A percentile compares a stretch with the other conserved stretches of the same genome.
Evolutionary conservation across 2,888 invertebrate genomes (phyloP).

Genomic region (Rhorus exstirpatorius): DNA sequence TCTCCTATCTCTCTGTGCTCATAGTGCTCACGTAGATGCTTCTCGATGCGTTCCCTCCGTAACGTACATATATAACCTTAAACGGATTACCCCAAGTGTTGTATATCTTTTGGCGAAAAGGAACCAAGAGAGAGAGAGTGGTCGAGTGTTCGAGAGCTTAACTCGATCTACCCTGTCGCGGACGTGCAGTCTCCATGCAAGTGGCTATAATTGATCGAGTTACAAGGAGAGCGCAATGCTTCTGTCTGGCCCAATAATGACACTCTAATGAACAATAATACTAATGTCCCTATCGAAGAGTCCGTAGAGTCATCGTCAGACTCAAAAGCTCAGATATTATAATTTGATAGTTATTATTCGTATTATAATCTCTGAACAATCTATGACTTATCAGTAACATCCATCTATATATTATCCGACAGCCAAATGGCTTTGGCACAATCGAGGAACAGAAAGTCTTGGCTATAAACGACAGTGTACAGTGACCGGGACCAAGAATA

Average conservation of each 20-base stretch:
- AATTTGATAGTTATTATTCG: background rate
- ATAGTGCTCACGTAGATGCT: slow-evolving; percentile 18
- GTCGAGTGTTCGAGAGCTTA: slow-evolving; percentile 68
- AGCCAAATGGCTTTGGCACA: slow-evolving; percentile 31
- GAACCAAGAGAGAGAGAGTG: slow-evolving; percentile 24
- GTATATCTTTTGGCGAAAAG: slow-evolving; percentile 70
- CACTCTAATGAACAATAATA: slow-evolving; percentile 43
- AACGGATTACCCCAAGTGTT: slow-evolving; percentile 49
- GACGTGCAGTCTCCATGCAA: slow-evolving; percentile 66
- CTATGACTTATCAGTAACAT: slow-evolving; percentile 27
- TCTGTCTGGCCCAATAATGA: slow-evolving; percentile 73
- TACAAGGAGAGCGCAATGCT: slow-evolving; percentile 65
- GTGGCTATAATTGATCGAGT: slow-evolving; percentile 78
- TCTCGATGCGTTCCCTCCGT: slow-evolving; percentile 18
- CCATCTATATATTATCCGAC: slow-evolving; percentile 23
- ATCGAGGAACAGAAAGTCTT: slow-evolving; percentile 18
- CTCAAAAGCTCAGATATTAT: background rate
- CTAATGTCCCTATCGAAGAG: too few species aligned
- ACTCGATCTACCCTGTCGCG: slow-evolving; percentile 70
- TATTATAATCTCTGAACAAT: background rate
- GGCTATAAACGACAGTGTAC: slow-evolving; percentile 11
- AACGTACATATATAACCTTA: slow-evolving; percentile 20
- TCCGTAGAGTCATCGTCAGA: background rate
- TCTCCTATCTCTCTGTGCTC: background rate
- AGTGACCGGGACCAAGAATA: background rate